Conservation (phyloP, 1,140 invertebrate species). For the Drosophila tani region DNA sequence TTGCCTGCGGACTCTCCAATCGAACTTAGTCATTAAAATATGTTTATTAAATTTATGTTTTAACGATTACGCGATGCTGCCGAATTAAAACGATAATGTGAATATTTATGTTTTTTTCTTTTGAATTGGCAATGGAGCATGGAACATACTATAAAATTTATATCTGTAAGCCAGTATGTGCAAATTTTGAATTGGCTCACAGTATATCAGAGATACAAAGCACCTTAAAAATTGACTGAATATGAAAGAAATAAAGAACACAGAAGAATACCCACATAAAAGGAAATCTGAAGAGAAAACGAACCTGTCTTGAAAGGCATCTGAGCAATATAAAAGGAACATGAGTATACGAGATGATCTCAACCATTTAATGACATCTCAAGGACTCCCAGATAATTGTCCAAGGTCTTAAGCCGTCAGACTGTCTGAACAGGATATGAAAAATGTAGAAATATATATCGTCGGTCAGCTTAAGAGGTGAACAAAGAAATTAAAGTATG, state of each 20-base stretch:
- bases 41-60: constrained; percentile 74
- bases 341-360: not conserved
- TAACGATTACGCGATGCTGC: constrained; percentile 57
- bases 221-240: too few species aligned
- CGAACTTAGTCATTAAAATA: constrained; percentile 83
- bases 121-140: too few species aligned
- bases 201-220: too few species aligned
- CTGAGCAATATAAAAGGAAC: not conserved
- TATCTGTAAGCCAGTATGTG: too few species aligned
- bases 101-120: constrained; percentile 36
- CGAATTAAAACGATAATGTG: constrained; percentile 69
- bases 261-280: too few species aligned
- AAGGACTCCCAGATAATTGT: not conserved
- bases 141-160: too few species aligned
- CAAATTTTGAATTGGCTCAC: too few species aligned
- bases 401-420: not conserved
- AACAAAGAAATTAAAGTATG: not conserved
- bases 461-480: too few species aligned
- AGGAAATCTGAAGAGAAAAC: not conserved
- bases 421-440: not conserved
- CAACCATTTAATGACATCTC: not conserved
- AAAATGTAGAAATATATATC: not conserved
- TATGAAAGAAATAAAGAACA: too few species aligned
- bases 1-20: constrained; percentile 56
- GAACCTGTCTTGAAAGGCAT: not conserved